Conservation (phyloP, 1,140 invertebrate species). For the Lordiphosa collinella region DNA sequence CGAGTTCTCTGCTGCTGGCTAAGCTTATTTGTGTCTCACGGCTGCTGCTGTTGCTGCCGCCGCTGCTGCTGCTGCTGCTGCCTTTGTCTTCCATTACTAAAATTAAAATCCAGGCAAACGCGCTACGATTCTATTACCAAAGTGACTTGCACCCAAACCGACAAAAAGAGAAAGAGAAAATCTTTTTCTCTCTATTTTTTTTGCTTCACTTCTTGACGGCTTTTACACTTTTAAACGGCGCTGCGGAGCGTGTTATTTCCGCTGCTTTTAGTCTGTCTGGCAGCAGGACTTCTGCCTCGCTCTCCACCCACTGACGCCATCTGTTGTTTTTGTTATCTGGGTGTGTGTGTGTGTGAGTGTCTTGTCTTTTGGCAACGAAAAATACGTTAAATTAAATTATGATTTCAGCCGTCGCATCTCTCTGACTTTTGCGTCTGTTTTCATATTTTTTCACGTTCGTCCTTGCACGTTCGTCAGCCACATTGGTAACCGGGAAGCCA, state of each 20-base stretch:
- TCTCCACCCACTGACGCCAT: slow-evolving; percentile 9
- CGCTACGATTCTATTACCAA: slow-evolving; percentile 73
- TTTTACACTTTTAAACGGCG: slow-evolving; percentile 73
- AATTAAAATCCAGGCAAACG: slow-evolving; percentile 68
- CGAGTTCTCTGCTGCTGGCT: slow-evolving; percentile 28
- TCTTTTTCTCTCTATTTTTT: slow-evolving; percentile 9
- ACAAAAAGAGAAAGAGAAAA: not conserved
- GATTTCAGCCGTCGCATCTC: slow-evolving; percentile 51
- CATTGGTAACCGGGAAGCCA: slow-evolving; percentile 29
- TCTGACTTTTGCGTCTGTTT: slow-evolving; percentile 61
- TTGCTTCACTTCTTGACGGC: slow-evolving; percentile 46
- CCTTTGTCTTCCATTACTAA: slow-evolving; percentile 75
- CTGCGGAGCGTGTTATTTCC: slow-evolving; percentile 64
- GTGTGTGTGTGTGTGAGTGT: slow-evolving; percentile 50
- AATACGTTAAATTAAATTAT: slow-evolving; percentile 78
- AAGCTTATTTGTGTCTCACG: slow-evolving; percentile 63
- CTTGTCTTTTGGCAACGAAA: slow-evolving; percentile 61
- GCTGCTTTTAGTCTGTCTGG: slow-evolving; percentile 66
- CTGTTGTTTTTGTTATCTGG: slow-evolving; percentile 46
- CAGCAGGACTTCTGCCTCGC: slow-evolving; percentile 36
- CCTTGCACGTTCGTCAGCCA: slow-evolving; percentile 57
- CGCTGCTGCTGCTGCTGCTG: slow-evolving; percentile 10
- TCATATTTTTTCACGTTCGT: slow-evolving; percentile 62
- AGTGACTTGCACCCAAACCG: slow-evolving; percentile 54
- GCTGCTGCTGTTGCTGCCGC: slow-evolving; percentile 13